phyloP scores from a whole-genome alignment of 2,888 invertebrate genomes.

The Gandaritis pyraliata region DNA sequence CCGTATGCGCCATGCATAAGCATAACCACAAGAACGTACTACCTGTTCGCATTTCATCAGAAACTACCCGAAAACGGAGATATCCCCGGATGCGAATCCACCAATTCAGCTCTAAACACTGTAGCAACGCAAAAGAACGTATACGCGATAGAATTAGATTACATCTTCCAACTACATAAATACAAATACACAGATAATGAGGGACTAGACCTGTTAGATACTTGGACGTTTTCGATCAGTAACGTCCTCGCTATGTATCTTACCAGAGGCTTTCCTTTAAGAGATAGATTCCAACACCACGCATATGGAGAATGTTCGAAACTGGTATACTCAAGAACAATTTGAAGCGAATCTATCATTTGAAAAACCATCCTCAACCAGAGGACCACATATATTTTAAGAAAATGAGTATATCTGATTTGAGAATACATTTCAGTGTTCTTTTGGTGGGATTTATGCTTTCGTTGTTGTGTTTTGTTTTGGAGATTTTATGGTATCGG shows the following conservation, averaged over 20 bases:
- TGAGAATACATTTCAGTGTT: conserved; percentile 54
- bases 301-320: conserved; percentile 55
- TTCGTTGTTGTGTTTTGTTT: conserved; percentile 53
- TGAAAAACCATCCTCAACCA: conserved; percentile 24
- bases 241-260: conserved; percentile 52
- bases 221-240: conserved; percentile 48
- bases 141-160: conserved; percentile 55
- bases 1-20: conserved; percentile 60
- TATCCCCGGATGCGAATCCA: conserved; percentile 48
- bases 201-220: conserved; percentile 53
- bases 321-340: conserved; percentile 56
- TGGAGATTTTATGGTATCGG: conserved; percentile 48
- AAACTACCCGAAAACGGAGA: conserved; percentile 48
- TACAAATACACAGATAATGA: conserved; percentile 49
- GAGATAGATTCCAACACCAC: conserved; percentile 50
- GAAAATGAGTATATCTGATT: conserved; percentile 46
- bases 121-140: conserved; percentile 49
- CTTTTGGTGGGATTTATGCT: conserved; percentile 50
- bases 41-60: conserved; percentile 53
- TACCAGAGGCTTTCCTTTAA: conserved; percentile 57
- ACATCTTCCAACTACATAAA: conserved; percentile 52
- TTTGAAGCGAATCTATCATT: conserved; percentile 43
- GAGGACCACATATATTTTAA: conserved; percentile 39
- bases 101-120: conserved; percentile 49
- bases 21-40: conserved; percentile 49